These are phyloP conservation scores for Eupithecia abbreviata DNA, from an alignment of 2,888 invertebrate species.

Conservation along the genomic window DNA sequence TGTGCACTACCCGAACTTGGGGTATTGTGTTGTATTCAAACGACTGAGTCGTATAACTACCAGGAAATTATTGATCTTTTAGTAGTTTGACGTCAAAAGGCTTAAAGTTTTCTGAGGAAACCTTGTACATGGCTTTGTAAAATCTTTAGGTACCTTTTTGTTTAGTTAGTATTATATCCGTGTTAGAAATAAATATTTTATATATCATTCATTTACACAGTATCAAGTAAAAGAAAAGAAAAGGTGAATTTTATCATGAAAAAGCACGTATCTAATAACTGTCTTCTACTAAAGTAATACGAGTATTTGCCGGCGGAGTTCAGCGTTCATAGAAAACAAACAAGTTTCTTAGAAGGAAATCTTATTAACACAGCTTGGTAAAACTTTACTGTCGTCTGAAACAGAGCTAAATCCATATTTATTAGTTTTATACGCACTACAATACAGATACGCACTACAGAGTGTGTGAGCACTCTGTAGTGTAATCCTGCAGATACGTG, in stretches of 20 bases:
- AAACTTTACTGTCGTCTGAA: conserved; percentile 55
- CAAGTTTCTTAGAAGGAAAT: conserved; percentile 73
- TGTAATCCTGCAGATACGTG: not conserved
- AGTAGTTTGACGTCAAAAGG: conserved; percentile 52
- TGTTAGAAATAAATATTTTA: not conserved
- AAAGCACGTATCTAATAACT: conserved; percentile 1
- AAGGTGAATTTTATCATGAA: not conserved
- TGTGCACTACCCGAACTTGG: conserved; percentile 63
- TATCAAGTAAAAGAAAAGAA: not conserved
- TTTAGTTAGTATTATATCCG: not conserved
- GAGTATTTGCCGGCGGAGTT: conserved; percentile 47
- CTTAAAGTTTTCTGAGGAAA: not conserved
- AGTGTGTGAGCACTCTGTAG: not conserved
- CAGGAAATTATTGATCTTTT: conserved; percentile 62
- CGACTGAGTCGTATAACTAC: conserved; percentile 53
- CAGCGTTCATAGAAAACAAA: conserved; percentile 31
- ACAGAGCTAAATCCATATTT: conserved; percentile 8
- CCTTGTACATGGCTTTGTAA: not conserved
- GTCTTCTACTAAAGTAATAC: conserved; percentile 43
- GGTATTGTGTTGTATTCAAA: conserved; percentile 66
- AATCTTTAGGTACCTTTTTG: not conserved
- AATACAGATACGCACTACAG: not conserved
- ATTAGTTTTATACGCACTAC: not conserved
- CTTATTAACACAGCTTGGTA: conserved; percentile 69
- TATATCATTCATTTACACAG: too few relatives aligned